These are phyloP conservation scores for Batillaria attramentaria DNA, from an alignment of 1,140 invertebrate species.

Conservation along the genomic window DNA sequence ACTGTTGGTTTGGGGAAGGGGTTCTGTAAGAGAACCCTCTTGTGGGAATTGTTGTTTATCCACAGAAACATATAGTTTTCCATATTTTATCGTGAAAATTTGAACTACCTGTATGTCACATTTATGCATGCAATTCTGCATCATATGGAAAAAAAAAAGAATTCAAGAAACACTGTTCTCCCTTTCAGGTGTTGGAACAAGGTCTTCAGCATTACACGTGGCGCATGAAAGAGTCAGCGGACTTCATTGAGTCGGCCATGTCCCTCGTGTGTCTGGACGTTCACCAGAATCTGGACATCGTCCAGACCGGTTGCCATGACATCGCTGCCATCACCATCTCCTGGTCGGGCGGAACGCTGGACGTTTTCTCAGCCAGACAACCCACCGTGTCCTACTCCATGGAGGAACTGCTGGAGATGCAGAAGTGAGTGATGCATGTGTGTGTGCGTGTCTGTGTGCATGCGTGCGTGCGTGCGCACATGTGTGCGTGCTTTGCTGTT, in stretches of 20 bases:
- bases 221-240: conserved; percentile 70
- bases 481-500: too few species aligned
- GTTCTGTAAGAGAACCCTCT: too few species aligned
- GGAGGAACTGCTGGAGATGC: conserved; percentile 67
- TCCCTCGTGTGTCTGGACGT: conserved; percentile 68
- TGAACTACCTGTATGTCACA: too few species aligned
- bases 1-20: too few species aligned
- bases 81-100: too few species aligned
- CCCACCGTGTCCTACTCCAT: conserved; percentile 61
- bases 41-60: too few species aligned
- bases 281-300: conserved; percentile 68
- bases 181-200: conserved; percentile 62
- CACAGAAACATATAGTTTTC: too few species aligned
- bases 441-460: too few species aligned
- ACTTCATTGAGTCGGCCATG: conserved; percentile 70
- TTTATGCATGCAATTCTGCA: too few species aligned
- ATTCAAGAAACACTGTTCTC: conserved; percentile 3
- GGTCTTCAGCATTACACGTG: conserved; percentile 68
- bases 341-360: conserved; percentile 64
- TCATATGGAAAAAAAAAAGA: too few species aligned
- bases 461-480: too few species aligned
- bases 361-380: conserved; percentile 62
- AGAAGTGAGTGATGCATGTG: conserved; percentile 57
- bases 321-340: conserved; percentile 64
- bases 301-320: conserved; percentile 69